phyloP scores from a whole-genome alignment of 2,888 invertebrate species.

The Aspidiotus rigidus region DNA sequence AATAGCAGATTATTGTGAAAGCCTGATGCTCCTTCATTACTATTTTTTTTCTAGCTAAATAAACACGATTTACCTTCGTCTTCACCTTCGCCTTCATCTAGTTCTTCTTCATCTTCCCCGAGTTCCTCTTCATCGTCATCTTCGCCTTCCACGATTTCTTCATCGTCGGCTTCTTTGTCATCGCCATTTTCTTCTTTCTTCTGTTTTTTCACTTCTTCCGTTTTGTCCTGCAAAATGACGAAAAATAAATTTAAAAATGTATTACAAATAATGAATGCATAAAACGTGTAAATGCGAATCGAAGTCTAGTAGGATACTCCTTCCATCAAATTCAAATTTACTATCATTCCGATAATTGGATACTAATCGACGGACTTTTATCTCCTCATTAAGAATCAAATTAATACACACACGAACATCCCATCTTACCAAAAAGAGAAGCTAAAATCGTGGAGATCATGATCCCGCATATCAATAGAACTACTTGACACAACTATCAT shows the following conservation, averaged over 20 bases:
- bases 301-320: not conserved
- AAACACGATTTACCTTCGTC: constrained; percentile 21
- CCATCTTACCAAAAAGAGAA: too few species aligned
- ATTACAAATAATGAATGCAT: not conserved
- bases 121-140: constrained; percentile 59
- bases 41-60: too few species aligned
- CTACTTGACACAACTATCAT: too few species aligned
- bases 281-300: not conserved
- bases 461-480: too few species aligned
- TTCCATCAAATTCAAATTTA: too few species aligned
- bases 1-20: too few species aligned
- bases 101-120: constrained; percentile 49
- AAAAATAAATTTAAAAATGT: not conserved
- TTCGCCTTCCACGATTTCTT: constrained; percentile 55
- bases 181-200: constrained; percentile 57
- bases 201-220: constrained; percentile 45
- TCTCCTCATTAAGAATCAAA: too few species aligned
- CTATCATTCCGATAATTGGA: too few species aligned
- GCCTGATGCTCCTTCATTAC: too few species aligned
- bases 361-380: too few species aligned
- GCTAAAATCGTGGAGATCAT: too few species aligned
- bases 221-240: constrained; percentile 40
- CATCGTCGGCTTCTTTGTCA: constrained; percentile 55
- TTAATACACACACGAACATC: too few species aligned
- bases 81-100: constrained; percentile 33